phyloP scores from a whole-genome alignment of 2,888 invertebrate species.

The Polydrusus tereticollis region DNA sequence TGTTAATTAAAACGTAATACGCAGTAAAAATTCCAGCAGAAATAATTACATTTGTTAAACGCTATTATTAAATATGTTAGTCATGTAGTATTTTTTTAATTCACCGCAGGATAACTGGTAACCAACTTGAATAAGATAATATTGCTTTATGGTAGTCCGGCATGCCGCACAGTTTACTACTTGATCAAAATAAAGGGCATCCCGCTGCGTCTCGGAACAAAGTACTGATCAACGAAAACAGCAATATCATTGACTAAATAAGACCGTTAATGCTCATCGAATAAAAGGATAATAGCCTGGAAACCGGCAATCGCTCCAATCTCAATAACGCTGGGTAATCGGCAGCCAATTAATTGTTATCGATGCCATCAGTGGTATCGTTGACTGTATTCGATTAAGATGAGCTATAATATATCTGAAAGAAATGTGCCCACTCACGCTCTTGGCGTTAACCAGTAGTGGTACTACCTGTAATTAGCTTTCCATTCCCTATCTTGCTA shows the following conservation, averaged over 20 bases:
- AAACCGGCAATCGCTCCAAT: constrained; percentile 61
- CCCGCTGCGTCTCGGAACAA: constrained; percentile 39
- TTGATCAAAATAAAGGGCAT: constrained; percentile 42
- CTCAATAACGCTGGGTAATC: constrained; percentile 63
- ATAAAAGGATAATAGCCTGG: constrained; percentile 60
- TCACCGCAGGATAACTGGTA: constrained; percentile 9
- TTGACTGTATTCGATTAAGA: constrained; percentile 65
- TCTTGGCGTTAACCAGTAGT: constrained; percentile 64
- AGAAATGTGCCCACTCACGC: constrained; percentile 64
- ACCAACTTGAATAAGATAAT: constrained; percentile 27
- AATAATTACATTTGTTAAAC: constrained; percentile 20
- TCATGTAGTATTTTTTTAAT: constrained; percentile 14
- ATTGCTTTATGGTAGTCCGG: constrained; percentile 28
- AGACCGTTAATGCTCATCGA: constrained; percentile 59
- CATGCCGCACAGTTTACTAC: constrained; percentile 30
- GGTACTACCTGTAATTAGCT: constrained; percentile 57
- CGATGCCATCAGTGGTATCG: constrained; percentile 61
- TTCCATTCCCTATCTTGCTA: constrained; percentile 50
- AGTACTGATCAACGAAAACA: constrained; percentile 50
- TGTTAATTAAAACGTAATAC: too few relatives aligned
- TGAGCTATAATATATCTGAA: constrained; percentile 58
- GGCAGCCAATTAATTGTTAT: constrained; percentile 65
- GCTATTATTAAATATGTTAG: constrained; percentile 17
- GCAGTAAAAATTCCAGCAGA: constrained; percentile 7
- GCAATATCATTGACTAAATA: constrained; percentile 61